Conservation (phyloP, 1,140 invertebrate genomes). For the Nebria ingens region DNA sequence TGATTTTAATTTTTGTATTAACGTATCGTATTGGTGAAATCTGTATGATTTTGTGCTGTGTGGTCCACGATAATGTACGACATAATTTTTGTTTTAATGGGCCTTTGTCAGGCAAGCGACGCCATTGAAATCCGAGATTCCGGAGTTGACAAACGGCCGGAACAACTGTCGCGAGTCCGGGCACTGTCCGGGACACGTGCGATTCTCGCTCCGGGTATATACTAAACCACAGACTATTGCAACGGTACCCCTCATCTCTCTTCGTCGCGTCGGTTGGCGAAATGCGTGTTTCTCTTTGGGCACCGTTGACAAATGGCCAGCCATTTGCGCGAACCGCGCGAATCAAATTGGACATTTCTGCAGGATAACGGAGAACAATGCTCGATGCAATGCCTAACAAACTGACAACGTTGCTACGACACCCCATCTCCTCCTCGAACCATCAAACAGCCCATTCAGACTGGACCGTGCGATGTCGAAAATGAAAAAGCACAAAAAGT, state of each 20-base stretch:
- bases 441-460: too few relatives aligned
- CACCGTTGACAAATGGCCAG: background rate
- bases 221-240: too few relatives aligned
- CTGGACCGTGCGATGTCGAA: too few relatives aligned
- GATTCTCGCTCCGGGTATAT: background rate
- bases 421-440: too few relatives aligned
- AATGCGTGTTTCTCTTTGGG: background rate
- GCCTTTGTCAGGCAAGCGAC: background rate
- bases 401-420: too few relatives aligned
- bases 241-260: too few relatives aligned
- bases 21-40: too few relatives aligned
- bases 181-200: background rate
- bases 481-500: too few relatives aligned
- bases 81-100: constrained; percentile 5
- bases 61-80: constrained; percentile 4
- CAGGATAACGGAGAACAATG: constrained; percentile 6
- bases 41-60: too few relatives aligned
- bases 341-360: constrained; percentile 7
- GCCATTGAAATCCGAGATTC: constrained; percentile 7
- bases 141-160: constrained; percentile 6
- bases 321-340: constrained; percentile 2
- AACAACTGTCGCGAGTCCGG: constrained; percentile 2
- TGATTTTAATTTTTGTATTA: too few relatives aligned
- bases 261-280: background rate
- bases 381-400: too few relatives aligned